Evolutionary conservation across 2,797 vertebrate genomes (phyloP).

Genomic region (Microhierax caerulescens): DNA sequence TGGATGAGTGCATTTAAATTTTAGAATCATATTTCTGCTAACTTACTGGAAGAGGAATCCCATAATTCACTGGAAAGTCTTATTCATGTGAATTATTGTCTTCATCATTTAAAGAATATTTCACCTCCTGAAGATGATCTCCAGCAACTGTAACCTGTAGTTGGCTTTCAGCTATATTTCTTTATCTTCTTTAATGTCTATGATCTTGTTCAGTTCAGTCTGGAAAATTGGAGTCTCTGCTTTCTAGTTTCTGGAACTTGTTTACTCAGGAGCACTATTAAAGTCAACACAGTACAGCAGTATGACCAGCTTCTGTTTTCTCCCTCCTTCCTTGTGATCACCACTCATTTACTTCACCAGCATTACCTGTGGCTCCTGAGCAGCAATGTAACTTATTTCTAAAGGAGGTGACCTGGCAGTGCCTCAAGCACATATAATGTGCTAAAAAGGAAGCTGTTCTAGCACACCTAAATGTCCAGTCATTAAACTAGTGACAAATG

Average conservation of each 20-base stretch:
- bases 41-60: conserved; percentile 20
- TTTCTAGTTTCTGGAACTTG: not conserved
- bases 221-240: not conserved
- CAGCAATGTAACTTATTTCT: not conserved
- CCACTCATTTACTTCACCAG: not conserved
- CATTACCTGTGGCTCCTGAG: not conserved
- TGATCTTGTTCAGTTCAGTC: not conserved
- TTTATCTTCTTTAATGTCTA: conserved; percentile 16
- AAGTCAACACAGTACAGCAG: not conserved
- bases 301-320: not conserved
- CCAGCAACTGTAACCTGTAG: conserved; percentile 39
- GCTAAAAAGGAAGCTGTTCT: not conserved
- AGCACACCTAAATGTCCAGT: too few species aligned
- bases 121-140: conserved; percentile 49
- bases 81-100: conserved; percentile 53
- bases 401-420: not conserved
- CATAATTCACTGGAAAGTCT: conserved; percentile 53
- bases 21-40: conserved; percentile 21
- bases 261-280: not conserved
- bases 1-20: conserved; percentile 37
- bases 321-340: not conserved
- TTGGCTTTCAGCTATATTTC: conserved; percentile 50
- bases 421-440: not conserved
- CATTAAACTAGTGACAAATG: not conserved
- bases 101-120: conserved; percentile 59